phyloP scores from a whole-genome alignment of 2,888 invertebrate genomes.

The Phlogophora meticulosa region DNA sequence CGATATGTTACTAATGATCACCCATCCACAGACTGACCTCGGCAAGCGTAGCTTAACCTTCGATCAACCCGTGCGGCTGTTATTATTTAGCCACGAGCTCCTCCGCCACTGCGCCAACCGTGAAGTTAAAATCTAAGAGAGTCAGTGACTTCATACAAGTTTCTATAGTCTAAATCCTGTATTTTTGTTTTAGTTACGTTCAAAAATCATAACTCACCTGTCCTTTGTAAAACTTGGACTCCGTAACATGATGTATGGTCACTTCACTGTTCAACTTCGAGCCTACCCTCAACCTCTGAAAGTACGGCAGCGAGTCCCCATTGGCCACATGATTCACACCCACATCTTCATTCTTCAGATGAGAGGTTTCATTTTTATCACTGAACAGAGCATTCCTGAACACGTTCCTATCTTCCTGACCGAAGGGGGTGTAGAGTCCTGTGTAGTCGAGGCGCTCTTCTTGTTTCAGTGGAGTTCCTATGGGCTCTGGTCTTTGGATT shows the following conservation, averaged over 20 bases:
- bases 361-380: slow-evolving; percentile 72
- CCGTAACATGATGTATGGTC: slow-evolving; percentile 86
- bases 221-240: slow-evolving; percentile 86
- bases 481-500: slow-evolving; percentile 80
- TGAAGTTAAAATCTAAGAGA: too few species aligned
- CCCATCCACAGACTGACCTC: too few species aligned
- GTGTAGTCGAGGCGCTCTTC: slow-evolving; percentile 65
- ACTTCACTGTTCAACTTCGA: slow-evolving; percentile 87
- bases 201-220: slow-evolving; percentile 80
- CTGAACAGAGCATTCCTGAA: slow-evolving; percentile 85
- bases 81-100: too few species aligned
- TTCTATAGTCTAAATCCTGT: too few species aligned
- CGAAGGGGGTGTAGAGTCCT: slow-evolving; percentile 82
- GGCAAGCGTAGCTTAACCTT: too few species aligned
- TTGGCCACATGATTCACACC: slow-evolving; percentile 71
- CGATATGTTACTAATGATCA: too few species aligned
- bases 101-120: too few species aligned
- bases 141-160: too few species aligned
- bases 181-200: too few species aligned
- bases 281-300: slow-evolving; percentile 84
- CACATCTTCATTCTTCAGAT: slow-evolving; percentile 65
- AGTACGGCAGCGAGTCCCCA: slow-evolving; percentile 86
- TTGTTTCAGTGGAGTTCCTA: slow-evolving; percentile 72
- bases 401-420: slow-evolving; percentile 83
- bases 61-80: too few species aligned